Conservation (phyloP, 2,113 vertebrate species). For the Gopherus evgoodei region DNA sequence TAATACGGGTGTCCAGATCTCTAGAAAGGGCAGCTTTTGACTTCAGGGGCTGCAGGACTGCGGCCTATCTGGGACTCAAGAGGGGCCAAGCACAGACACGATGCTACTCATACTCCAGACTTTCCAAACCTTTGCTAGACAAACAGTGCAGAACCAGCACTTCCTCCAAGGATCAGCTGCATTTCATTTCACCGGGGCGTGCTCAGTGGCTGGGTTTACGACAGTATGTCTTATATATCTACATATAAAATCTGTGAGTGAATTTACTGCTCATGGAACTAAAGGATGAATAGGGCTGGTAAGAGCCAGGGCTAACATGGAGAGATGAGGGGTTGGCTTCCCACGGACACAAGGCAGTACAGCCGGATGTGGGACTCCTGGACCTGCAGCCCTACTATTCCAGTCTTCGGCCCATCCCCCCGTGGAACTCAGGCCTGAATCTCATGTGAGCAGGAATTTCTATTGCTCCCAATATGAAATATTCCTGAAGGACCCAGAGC, state of each 20-base stretch:
- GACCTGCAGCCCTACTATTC: neutral
- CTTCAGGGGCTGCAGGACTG: fast-evolving
- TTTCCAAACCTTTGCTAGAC: constrained; percentile 24
- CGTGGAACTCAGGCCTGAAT: neutral
- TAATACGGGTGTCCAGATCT: neutral
- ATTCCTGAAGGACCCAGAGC: neutral
- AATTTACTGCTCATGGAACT: constrained; percentile 27
- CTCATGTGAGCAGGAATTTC: neutral
- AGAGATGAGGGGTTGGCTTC: neutral
- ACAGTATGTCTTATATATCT: neutral
- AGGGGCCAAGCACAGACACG: neutral
- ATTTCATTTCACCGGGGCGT: constrained; percentile 5
- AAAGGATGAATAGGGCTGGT: neutral
- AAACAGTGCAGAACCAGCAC: constrained; percentile 25
- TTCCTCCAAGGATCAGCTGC: constrained; percentile 21
- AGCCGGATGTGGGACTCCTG: fast-evolving
- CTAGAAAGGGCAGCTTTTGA: fast-evolving
- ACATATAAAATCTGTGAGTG: constrained; percentile 20
- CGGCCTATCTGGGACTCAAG: neutral
- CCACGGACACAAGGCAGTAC: neutral
- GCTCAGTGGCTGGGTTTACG: constrained; percentile 12
- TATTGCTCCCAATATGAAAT: fast-evolving
- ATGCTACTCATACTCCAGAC: neutral
- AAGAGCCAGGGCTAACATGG: neutral
- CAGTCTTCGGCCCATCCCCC: no score